Evolutionary conservation across 2,113 vertebrate species (phyloP), one percentile per base, ranked within the genome.

Genomic region (Charadrius vociferus): DNA sequence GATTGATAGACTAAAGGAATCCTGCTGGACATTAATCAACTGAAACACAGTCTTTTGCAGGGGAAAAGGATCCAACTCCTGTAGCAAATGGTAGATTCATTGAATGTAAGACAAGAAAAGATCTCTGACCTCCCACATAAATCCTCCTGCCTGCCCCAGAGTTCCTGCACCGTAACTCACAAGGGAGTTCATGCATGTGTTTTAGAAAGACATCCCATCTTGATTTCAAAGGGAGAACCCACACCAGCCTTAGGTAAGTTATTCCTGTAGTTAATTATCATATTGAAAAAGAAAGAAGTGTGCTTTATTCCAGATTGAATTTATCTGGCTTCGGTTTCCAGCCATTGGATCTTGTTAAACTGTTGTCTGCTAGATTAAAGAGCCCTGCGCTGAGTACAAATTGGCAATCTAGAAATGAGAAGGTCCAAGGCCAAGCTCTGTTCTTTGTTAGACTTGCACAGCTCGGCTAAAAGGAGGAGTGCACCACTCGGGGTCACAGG

Each of bases 401-500:
- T 49, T 90, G 87, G 91, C 91, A 90, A 59, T 80, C 82, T 65
- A 52, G 87, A 90, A 62, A 71, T 0, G 6, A 71, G 78, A 27
- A 75, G 82, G 50, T 89, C 78, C 62, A 47, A 75, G 86, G 52
- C 78, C 67, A 86, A 59, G 78, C 63, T 92, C 56, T 65, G 72
- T 50, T 90, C 92, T 92, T 92, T 86, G 72, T 90, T 70, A 23
- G 59, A 27, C 23, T 43, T 20, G 27, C 32, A 71, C 7, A 56
- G 62, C 16, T 22, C 49, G 0, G 3, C 13, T 59, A 23, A 58
- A 67, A 68, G 34, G 15, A 55, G 84, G 32, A 81, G 58, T 2
- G 1, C 16, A 41, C 14, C 0, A 1, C 62, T 50, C 3, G 2
- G 29, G 79, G 15, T 52, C 0, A 1, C 0, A 1, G 56, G 16